Percentiles rank a stretch among this genome's conserved stretches.
Evolutionary conservation across 2,113 vertebrate genomes (phyloP).

Genomic region (Ascaphus truei): DNA sequence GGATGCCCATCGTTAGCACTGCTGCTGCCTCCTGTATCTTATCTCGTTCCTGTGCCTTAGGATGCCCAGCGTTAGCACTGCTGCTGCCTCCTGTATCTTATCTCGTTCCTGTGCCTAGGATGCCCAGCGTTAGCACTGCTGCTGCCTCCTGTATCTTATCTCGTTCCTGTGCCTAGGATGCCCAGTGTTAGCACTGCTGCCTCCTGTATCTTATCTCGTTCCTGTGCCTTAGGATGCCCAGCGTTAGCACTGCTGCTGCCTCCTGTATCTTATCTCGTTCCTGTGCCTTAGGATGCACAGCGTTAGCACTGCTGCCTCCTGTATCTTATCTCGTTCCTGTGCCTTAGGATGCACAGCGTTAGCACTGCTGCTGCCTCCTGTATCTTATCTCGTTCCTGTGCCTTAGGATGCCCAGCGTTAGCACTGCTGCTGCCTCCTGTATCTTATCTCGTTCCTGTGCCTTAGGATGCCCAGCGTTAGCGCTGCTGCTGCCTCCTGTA

Average conservation of each 20-base stretch:
- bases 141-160: constrained; percentile 1
- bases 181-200: background rate
- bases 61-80: background rate
- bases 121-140: background rate
- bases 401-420: background rate
- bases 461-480: background rate
- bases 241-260: background rate
- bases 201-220: constrained; percentile 9
- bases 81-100: background rate
- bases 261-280: constrained; percentile 10
- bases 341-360: background rate
- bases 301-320: background rate
- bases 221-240: constrained; percentile 3
- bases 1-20: background rate
- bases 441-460: constrained; percentile 16
- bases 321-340: constrained; percentile 12
- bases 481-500: background rate
- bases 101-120: constrained; percentile 9
- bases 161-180: constrained; percentile 1
- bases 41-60: constrained; percentile 14
- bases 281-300: constrained; percentile 2
- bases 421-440: background rate
- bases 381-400: constrained; percentile 13
- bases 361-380: background rate
- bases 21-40: background rate